Evolutionary conservation across 2,888 invertebrate species (phyloP).

Genomic region (Aphrophora alni): DNA sequence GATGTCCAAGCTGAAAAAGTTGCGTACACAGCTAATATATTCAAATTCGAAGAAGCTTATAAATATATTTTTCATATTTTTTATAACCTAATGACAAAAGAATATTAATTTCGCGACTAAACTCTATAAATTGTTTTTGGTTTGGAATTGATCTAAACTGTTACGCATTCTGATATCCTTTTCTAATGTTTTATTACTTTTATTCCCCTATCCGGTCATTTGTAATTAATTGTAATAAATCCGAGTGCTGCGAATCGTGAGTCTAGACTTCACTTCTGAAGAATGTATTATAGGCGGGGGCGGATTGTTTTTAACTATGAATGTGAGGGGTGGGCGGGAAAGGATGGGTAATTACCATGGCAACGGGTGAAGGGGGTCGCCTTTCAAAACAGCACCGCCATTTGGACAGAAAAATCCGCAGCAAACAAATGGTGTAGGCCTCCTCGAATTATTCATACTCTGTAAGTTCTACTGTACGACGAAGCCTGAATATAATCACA

Average conservation of each 20-base stretch:
- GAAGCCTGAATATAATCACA: background rate
- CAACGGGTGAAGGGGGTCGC: constrained; percentile 3
- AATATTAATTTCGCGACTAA: too few relatives aligned
- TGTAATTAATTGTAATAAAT: background rate
- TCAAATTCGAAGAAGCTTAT: too few relatives aligned
- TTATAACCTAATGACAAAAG: too few relatives aligned
- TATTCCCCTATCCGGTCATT: background rate
- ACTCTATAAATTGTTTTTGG: too few relatives aligned
- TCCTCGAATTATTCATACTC: background rate
- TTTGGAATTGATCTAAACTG: too few relatives aligned
- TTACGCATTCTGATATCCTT: too few relatives aligned
- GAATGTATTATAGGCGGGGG: background rate
- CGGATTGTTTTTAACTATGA: constrained; percentile 6
- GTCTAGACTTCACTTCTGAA: background rate
- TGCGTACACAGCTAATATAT: too few relatives aligned
- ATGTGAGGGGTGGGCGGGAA: background rate
- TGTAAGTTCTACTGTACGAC: too few relatives aligned
- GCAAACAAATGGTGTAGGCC: constrained; percentile 9
- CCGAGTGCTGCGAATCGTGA: background rate
- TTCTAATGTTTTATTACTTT: too few relatives aligned
- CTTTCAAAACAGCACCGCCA: constrained; percentile 9
- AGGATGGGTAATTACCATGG: background rate
- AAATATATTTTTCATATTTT: too few relatives aligned
- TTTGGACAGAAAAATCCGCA: constrained; percentile 9
- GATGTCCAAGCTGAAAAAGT: too few relatives aligned